These are phyloP conservation scores for Xenentodon cancila DNA, from an alignment of 2,797 vertebrate species.

Conservation along the genomic window DNA sequence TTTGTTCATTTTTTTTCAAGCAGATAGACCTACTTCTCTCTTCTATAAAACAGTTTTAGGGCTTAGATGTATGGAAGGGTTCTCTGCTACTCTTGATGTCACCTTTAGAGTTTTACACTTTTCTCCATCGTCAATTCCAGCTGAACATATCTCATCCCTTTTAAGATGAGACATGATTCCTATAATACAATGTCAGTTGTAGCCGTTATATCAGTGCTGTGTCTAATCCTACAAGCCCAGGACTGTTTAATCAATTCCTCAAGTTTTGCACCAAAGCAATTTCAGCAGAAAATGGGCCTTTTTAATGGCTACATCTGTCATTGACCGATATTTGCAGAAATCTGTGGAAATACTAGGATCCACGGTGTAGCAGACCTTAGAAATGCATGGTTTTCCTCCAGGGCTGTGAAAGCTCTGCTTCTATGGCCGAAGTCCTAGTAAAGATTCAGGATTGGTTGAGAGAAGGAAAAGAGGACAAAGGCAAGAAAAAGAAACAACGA, in stretches of 20 bases:
- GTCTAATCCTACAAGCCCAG: constrained; percentile 9
- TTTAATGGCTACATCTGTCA: constrained; percentile 59
- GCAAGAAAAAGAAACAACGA: constrained; percentile 51
- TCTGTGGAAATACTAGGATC: constrained; percentile 55
- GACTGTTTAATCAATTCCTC: constrained; percentile 15
- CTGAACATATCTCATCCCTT: constrained; percentile 31
- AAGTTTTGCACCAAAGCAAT: neutral
- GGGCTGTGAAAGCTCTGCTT: constrained; percentile 68
- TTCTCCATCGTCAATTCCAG: constrained; percentile 20
- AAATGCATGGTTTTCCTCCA: constrained; percentile 62
- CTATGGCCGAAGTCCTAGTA: constrained; percentile 77
- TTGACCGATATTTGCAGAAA: constrained; percentile 54
- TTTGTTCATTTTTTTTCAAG: neutral
- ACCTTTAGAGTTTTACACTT: constrained; percentile 11
- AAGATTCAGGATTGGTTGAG: constrained; percentile 58
- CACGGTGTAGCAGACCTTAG: constrained; percentile 68
- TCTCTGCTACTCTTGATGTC: constrained; percentile 55
- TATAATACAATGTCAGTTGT: constrained; percentile 30
- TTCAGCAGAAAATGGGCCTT: constrained; percentile 31
- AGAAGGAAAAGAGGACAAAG: constrained; percentile 46
- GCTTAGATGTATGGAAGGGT: constrained; percentile 8
- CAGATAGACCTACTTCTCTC: constrained; percentile 3
- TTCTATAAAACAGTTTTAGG: constrained; percentile 15
- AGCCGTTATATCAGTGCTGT: constrained; percentile 36
- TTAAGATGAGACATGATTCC: constrained; percentile 37